Evolutionary conservation across 1,140 invertebrate species (phyloP), one percentile per base, ranked within the genome.

Genomic region (Drosophila insularis): DNA sequence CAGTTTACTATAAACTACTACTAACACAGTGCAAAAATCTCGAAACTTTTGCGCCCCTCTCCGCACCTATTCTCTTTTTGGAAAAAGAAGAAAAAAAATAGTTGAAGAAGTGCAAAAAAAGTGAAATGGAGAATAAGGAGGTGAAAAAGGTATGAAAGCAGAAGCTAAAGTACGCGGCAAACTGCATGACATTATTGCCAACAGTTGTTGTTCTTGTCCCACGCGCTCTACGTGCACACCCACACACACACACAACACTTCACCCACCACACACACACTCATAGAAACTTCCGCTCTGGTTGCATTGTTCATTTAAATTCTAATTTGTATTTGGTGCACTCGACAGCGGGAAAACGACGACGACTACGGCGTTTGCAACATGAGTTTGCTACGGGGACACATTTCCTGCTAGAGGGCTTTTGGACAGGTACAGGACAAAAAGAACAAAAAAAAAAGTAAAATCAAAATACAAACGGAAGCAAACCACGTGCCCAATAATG

Each of bases 271-370:
- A 68, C 63, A 55, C 74, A 68, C 63, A 82, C 65, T 50, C 63
- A 76, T 68, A 35, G 50, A 74, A 67, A 87, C 82, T 87, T 87
- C 84, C 82, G 82, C 59, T 80, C 76, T 71, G 80, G 75, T 80
- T 87, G 82, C 82, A 87, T 89, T 87, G 82, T 89, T 87, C 82
- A 87, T 87, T 87, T 87, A 87, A 87, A 87, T 87, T 87, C 84
- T 87, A 87, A 87, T 87, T 87, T 87, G 82, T 87, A 87, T 87
- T 87, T 87, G 84, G 69, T 81, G 79, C 79, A 87, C 82, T 89
- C 82, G 72, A 89, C 84, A 82, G 67, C 82, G 67, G 64, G 27
- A 53, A 35, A 39, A 50, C 68, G 58, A 54, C 59, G 53, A 21
- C 68, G n/a, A 21, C 23, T 58, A 50, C 43, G 43, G 43, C 43